These are phyloP conservation scores for Villa cingulata DNA, from an alignment of 2,888 invertebrate species.

Conservation along the genomic window DNA sequence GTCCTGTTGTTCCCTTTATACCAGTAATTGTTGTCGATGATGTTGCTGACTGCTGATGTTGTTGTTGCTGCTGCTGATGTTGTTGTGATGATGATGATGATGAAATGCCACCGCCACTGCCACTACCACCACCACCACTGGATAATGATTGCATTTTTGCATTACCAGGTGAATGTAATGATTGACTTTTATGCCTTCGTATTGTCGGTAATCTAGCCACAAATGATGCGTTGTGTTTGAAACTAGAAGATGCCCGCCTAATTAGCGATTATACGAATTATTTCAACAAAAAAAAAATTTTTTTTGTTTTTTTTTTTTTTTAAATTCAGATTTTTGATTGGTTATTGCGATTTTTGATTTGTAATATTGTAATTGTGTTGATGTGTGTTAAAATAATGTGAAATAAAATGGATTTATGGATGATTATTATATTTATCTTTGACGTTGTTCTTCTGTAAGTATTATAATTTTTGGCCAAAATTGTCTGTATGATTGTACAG, in stretches of 20 bases:
- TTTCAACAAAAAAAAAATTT: slow-evolving; percentile 15
- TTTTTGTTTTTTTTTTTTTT: neutral
- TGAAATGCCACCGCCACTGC: slow-evolving; percentile 8
- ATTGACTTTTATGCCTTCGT: slow-evolving; percentile 65
- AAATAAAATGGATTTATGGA: no score
- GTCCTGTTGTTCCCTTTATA: slow-evolving; percentile 27
- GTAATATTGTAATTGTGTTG: no score
- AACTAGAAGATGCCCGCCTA: slow-evolving; percentile 66
- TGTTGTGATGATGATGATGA: slow-evolving; percentile 18
- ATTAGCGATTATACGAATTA: slow-evolving; percentile 27
- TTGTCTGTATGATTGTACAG: no score
- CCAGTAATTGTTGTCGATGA: slow-evolving; percentile 17
- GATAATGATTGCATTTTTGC: slow-evolving; percentile 21
- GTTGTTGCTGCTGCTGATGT: neutral
- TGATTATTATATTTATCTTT: no score
- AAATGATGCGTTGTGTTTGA: slow-evolving; percentile 88
- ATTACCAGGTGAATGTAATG: slow-evolving; percentile 56
- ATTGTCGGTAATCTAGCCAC: slow-evolving; percentile 82
- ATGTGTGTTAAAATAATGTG: no score
- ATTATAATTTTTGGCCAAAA: no score
- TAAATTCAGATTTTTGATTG: neutral
- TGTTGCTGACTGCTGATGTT: neutral
- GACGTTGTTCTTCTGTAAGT: no score
- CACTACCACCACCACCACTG: neutral
- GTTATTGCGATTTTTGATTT: neutral